These are phyloP conservation scores for Netelia melanura DNA, from an alignment of 2,888 invertebrate genomes.

Conservation along the genomic window DNA sequence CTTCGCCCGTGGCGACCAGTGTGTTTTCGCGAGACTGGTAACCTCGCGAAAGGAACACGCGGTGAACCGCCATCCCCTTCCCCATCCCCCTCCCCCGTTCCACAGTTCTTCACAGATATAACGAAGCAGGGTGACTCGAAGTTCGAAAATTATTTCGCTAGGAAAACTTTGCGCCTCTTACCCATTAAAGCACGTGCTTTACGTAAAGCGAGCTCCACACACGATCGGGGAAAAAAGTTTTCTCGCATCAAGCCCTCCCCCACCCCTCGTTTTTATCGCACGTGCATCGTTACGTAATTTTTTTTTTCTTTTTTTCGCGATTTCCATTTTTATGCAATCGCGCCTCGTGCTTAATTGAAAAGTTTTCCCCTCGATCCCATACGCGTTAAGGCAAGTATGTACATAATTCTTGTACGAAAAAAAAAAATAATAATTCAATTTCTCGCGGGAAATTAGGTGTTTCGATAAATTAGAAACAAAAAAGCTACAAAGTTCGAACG, in stretches of 20 bases:
- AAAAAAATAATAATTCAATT: too few species aligned
- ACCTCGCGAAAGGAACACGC: neutral
- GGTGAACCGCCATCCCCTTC: constrained; percentile 3
- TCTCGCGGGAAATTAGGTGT: too few species aligned
- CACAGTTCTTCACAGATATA: constrained; percentile 10
- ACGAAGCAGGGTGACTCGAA: constrained; percentile 4
- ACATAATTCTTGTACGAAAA: too few species aligned
- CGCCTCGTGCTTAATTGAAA: too few species aligned
- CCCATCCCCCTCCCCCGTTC: neutral
- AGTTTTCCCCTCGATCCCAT: too few species aligned
- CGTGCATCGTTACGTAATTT: neutral
- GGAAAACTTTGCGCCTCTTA: constrained; percentile 38
- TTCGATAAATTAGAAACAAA: too few species aligned
- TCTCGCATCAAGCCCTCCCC: constrained; percentile 12
- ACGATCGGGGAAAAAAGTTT: constrained; percentile 19
- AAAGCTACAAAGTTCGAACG: too few species aligned
- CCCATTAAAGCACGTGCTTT: neutral
- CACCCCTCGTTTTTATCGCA: too few species aligned
- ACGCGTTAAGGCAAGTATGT: too few species aligned
- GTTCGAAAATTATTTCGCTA: constrained; percentile 56
- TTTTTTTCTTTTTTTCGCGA: neutral
- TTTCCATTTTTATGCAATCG: too few species aligned
- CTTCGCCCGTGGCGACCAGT: neutral
- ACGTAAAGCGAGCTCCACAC: constrained; percentile 27
- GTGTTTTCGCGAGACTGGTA: constrained; percentile 34